A percentile compares a stretch with the other conserved stretches of the same genome.
These are phyloP conservation scores for Brachionus sp. DNA, from an alignment of 1,140 invertebrate species.

Conservation along the genomic window DNA sequence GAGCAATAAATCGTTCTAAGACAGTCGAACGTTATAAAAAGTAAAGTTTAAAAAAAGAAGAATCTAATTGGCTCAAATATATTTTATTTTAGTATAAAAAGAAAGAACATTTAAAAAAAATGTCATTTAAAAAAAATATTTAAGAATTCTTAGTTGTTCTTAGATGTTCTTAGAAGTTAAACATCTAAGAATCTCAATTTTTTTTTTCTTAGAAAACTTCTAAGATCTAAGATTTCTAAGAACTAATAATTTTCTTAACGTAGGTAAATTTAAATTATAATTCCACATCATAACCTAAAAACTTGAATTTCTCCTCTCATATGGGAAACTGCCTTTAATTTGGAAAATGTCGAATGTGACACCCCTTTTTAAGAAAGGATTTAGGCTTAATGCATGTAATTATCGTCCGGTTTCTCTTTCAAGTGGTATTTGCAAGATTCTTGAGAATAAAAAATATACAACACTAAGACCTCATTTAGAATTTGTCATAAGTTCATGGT, in stretches of 20 bases:
- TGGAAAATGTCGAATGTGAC: no score
- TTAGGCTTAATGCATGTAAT: no score
- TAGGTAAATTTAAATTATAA: no score
- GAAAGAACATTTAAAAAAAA: not conserved
- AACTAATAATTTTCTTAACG: conserved; percentile 42
- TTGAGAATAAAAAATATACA: no score
- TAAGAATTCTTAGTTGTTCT: not conserved
- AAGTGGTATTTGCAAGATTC: no score
- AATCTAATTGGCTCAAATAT: not conserved
- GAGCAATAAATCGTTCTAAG: not conserved
- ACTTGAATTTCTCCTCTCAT: no score
- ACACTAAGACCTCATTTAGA: no score
- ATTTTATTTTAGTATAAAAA: not conserved
- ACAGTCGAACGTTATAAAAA: not conserved
- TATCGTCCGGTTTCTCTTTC: no score
- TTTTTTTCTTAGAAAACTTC: conserved; percentile 33
- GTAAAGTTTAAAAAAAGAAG: conserved; percentile 1
- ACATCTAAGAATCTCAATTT: not conserved
- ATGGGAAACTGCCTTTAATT: no score
- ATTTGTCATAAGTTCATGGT: no score
- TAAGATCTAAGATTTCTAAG: conserved; percentile 39
- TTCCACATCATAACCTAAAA: no score
- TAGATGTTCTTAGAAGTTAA: not conserved
- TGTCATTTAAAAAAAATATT: not conserved
- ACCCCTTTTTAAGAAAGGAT: no score